Conservation (phyloP, 2,113 vertebrate species). For the Colaptes auratus region DNA sequence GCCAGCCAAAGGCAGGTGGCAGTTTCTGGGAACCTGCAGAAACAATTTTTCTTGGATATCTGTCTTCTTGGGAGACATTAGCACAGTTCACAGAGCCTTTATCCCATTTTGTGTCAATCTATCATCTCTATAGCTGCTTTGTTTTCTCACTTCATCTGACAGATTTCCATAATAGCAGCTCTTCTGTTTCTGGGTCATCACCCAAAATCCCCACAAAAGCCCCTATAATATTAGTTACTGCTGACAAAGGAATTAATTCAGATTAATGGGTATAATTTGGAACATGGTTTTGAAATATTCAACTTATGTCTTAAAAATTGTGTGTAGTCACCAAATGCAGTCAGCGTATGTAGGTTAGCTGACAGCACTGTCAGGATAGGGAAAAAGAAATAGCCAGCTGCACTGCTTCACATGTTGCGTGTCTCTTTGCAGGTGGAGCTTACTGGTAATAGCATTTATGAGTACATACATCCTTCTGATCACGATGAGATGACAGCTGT, state of each 20-base stretch:
- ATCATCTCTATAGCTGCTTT: not conserved
- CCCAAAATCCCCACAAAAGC: not conserved
- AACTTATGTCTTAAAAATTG: not conserved
- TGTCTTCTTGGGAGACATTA: not conserved
- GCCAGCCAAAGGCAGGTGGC: not conserved
- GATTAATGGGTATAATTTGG: not conserved
- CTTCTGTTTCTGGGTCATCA: not conserved
- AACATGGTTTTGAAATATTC: not conserved
- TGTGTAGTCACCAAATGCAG: not conserved
- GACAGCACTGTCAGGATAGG: not conserved
- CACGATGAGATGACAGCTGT: conserved; percentile 95
- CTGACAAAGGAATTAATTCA: not conserved
- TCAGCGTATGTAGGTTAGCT: not conserved
- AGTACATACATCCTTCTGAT: conserved; percentile 95
- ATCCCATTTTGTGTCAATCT: not conserved
- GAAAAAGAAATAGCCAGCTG: not conserved
- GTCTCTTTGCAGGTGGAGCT: conserved; percentile 87
- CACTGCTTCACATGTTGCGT: not conserved
- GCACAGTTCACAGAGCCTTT: not conserved
- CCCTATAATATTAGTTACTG: not conserved
- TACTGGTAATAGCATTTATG: conserved; percentile 95
- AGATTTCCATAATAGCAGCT: not conserved
- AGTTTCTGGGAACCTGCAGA: not conserved
- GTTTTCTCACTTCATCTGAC: not conserved
- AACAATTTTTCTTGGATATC: accelerated